Base-by-base conservation (phyloP, 2,888 invertebrate species). In the Watsonalla binaria region DNA sequence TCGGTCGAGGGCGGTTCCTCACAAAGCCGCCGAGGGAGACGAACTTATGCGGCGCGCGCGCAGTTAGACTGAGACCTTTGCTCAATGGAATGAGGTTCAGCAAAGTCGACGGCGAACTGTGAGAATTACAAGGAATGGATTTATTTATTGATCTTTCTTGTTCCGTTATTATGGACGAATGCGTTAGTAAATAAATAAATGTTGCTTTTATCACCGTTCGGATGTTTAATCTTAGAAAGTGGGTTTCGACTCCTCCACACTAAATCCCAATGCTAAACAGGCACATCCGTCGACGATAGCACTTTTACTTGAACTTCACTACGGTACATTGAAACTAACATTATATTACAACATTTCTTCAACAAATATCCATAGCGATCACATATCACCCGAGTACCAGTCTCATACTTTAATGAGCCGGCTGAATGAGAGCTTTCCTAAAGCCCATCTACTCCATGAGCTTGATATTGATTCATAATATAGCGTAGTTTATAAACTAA, bases 121-220 rank as follows among this genome's bases (percentile, higher is more conserved):
- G 88, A 88, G 89, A 89, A 86, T 86, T 87, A 87, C 89, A 82
- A 79, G 84, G 80, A 88, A 88, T 82, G 82, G 82, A 86, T 87
- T 86, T 88, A 88, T 89, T 87, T 89, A 87, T 87, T 86, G 86
- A 84, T 82, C 76, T 82, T 77, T 71, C 77, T 78, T 82, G 82
- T 86, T 83, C 85, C 86, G 86, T 87, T 89, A 86, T 79, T 81
- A 75, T 79, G 74, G 70, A 66, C 72, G 74, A 74, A 73, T 70
- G 69, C 63, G 66, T 71, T 65, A 57, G 74, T 82, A 82, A 80
- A 82, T 78, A 82, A 82, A 86, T 80, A 82, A 75, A 82, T 68
- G 62, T 60, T 60, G 66, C 70, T 65, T 72, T 70, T 76, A 72
- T 72, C 63, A 65, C 61, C 65, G 59, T 55, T 61, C 68, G 62